Percentiles rank a stretch among this genome's conserved stretches.
Conservation (phyloP, 53 echinoderm and acorn worm species). For the Zoroaster sp. region DNA sequence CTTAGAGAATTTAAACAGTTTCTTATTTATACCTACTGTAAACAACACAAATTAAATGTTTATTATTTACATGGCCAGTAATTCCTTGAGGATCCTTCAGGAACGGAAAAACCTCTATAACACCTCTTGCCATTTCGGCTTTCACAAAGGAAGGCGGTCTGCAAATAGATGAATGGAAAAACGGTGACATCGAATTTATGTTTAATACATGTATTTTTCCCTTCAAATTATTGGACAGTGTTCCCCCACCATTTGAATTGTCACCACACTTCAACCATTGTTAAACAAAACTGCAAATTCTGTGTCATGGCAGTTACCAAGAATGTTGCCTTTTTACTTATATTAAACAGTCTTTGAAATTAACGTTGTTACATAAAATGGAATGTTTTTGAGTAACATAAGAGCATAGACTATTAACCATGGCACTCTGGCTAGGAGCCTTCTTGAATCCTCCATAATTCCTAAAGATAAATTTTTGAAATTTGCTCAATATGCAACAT, state of each 20-base stretch:
- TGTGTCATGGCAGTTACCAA: neutral
- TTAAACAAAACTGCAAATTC: neutral
- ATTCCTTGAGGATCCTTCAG: slow-evolving; percentile 15
- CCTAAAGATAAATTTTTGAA: no score
- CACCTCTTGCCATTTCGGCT: neutral
- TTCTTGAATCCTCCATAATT: no score
- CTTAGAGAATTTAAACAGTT: no score
- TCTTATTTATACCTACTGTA: no score
- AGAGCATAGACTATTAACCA: no score
- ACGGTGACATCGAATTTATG: neutral
- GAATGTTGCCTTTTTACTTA: neutral
- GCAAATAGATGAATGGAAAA: neutral
- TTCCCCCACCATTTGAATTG: neutral
- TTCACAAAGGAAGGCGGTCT: slow-evolving; percentile 31
- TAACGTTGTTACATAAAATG: no score
- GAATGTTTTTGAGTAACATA: no score
- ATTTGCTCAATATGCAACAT: no score
- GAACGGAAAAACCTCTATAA: neutral
- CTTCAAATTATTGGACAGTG: neutral
- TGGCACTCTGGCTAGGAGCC: no score
- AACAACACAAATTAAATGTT: neutral
- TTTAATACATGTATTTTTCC: neutral
- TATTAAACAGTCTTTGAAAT: no score
- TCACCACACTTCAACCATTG: neutral
- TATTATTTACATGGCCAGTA: slow-evolving; percentile 32